Evolutionary conservation across 1,140 invertebrate genomes (phyloP).

Genomic region (Neelides sp.): DNA sequence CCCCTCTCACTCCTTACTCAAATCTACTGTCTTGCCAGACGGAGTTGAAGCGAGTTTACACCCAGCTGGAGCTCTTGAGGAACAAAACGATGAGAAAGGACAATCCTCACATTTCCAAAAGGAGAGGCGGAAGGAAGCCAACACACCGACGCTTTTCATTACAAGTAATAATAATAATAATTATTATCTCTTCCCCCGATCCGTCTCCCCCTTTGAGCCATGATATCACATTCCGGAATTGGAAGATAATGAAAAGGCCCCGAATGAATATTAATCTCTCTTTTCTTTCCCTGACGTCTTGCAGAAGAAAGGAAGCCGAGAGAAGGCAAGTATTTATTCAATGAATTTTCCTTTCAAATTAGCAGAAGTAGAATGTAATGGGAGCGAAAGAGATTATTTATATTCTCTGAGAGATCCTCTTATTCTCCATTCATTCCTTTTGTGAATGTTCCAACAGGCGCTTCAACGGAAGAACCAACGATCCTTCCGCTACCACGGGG

Average conservation of each 20-base stretch:
- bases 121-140: constrained; percentile 77
- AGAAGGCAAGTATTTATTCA: constrained; percentile 51
- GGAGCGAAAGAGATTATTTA: too few species aligned
- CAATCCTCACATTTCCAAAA: constrained; percentile 88
- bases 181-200: too few species aligned
- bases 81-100: constrained; percentile 81
- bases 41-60: constrained; percentile 82
- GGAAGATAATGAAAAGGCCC: constrained; percentile 5
- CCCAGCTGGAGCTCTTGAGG: constrained; percentile 70
- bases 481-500: constrained; percentile 41
- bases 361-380: too few species aligned
- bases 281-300: constrained; percentile 25
- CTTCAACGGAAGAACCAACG: constrained; percentile 17
- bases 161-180: too few species aligned
- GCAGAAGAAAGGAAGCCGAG: constrained; percentile 67
- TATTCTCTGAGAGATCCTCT: constrained; percentile 1
- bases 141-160: constrained; percentile 76
- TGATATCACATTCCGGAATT: too few species aligned
- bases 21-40: constrained; percentile 40
- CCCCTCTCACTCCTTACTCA: neutral
- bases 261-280: too few species aligned
- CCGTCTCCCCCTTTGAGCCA: too few species aligned
- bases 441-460: neutral
- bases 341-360: neutral
- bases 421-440: neutral